phyloP scores from a whole-genome alignment of 2,888 invertebrate species.

The Calameuta filiformis region DNA sequence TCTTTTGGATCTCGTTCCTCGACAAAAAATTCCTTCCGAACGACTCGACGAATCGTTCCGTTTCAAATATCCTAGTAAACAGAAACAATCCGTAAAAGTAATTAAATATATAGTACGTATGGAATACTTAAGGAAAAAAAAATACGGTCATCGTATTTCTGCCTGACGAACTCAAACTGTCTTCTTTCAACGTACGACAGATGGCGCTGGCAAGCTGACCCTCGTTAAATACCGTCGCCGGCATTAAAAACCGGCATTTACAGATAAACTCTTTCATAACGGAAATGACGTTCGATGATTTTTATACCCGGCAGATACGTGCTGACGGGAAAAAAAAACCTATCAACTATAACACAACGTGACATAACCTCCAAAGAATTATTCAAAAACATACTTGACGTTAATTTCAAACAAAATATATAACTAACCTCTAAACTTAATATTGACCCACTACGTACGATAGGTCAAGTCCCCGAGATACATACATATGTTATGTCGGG shows the following conservation, averaged over 20 bases:
- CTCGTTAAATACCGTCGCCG: not conserved
- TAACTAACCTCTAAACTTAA: not conserved
- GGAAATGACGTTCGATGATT: not conserved
- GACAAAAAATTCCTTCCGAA: not conserved
- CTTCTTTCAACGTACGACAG: not conserved
- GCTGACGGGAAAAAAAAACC: not conserved
- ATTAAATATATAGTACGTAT: too few species aligned
- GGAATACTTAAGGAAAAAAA: not conserved
- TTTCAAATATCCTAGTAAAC: not conserved
- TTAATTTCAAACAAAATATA: not conserved
- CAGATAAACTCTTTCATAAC: not conserved
- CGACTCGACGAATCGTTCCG: not conserved
- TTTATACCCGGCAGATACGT: not conserved
- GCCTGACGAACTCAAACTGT: not conserved
- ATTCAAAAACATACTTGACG: not conserved
- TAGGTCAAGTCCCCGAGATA: not conserved
- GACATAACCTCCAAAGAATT: not conserved
- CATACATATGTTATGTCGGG: not conserved
- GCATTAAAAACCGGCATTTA: not conserved
- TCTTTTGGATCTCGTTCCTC: not conserved
- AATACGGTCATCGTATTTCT: not conserved
- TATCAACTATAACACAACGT: not conserved
- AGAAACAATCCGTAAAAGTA: not conserved
- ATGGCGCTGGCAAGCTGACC: not conserved
- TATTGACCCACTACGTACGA: not conserved